Evolutionary conservation across 1,140 invertebrate species (phyloP), one percentile per base, ranked within the genome.

Genomic region (Lepeophtheirus salmonis): DNA sequence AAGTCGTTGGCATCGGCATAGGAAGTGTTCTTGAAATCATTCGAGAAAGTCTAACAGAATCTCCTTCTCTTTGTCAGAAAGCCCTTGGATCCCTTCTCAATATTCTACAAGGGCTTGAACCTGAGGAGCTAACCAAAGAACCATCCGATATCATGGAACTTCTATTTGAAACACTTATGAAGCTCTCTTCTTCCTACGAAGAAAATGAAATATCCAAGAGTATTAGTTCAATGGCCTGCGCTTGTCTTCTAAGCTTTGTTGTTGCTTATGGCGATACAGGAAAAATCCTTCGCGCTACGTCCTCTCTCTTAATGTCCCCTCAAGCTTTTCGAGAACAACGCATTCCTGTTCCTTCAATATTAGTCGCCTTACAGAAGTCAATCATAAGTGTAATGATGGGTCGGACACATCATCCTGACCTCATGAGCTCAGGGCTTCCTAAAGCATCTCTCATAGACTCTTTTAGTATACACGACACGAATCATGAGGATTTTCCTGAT

Each of bases 211-310:
- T 65, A 10, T 69, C 77, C 65, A 41, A 6, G 6, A 78, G 79
- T 62, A 76, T 90, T 63, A 87, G 84, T 26, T 82, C 87, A 21
- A 78, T 91, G 57, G 86, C 89, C 49, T 90, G 87, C 71, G 83
- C 89, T 2, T 90, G 88, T 67, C 75, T 97, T 1, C 76, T 96
- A 23, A 87, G 86, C 61, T 74, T 96, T 50, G 86, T 88, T 22
- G 83, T 94, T n/a, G 89, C 89, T 1, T 74, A 86, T 60, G 90
- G 90, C 1, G 86, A 94, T 68, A 90, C 89, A n/a, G 87, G 88
- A 24, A 86, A 89, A 68, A 80, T 90, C 65, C 75, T 96, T 0
- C 80, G 81, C 67, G 86, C 91, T 14, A 79, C 89, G 24, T 80
- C 85, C 16, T 83, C 87, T 23, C 76, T 95, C 64, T 76, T 94